These are phyloP conservation scores for Hyalella azteca DNA, from an alignment of 2,888 invertebrate genomes.

Conservation along the genomic window DNA sequence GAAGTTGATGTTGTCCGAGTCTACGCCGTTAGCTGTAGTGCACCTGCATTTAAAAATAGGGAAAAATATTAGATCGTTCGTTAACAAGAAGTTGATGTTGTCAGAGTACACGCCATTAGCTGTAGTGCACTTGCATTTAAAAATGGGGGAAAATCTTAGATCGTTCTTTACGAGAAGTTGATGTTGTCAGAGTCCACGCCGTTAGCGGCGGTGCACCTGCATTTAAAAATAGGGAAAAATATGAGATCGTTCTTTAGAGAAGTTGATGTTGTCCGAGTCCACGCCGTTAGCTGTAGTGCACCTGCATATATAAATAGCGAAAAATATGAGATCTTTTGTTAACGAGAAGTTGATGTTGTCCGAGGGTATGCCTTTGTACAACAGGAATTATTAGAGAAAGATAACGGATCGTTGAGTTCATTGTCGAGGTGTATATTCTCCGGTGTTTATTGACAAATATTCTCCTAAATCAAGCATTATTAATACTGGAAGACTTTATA, in stretches of 20 bases:
- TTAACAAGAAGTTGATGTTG: constrained; percentile 61
- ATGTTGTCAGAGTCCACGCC: constrained; percentile 59
- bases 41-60: constrained; percentile 37
- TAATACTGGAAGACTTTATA: too few species aligned
- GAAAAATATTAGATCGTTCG: too few species aligned
- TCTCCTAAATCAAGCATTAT: too few species aligned
- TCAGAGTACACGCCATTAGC: constrained; percentile 59
- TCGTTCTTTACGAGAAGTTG: too few species aligned
- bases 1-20: constrained; percentile 60
- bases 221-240: not conserved
- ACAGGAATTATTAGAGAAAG: too few species aligned
- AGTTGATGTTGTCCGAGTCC: constrained; percentile 60
- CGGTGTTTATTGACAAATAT: too few species aligned
- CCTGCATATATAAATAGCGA: constrained; percentile 6
- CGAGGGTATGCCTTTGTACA: constrained; percentile 54
- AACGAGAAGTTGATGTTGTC: constrained; percentile 61
- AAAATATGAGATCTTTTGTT: too few species aligned
- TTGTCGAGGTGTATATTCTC: too few species aligned
- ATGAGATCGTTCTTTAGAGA: too few species aligned
- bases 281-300: constrained; percentile 56
- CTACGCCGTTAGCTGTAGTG: constrained; percentile 56
- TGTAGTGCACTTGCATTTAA: constrained; percentile 44
- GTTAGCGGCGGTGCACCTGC: constrained; percentile 56
- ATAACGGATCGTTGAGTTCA: too few species aligned
- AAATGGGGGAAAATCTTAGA: not conserved